These are phyloP conservation scores for Sarcophaga rosellei DNA, from an alignment of 2,888 invertebrate genomes.

Conservation along the genomic window DNA sequence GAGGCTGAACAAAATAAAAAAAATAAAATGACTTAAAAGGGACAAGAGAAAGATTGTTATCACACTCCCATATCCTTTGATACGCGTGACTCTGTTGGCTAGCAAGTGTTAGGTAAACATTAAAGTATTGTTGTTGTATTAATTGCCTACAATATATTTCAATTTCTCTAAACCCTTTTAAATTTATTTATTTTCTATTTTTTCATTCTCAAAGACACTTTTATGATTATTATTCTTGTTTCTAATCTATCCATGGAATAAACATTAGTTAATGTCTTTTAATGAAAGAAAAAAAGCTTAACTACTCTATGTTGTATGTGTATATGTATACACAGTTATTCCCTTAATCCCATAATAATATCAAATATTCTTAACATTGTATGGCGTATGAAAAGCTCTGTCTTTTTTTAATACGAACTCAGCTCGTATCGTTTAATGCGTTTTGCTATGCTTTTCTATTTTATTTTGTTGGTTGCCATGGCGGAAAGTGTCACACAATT, in stretches of 20 bases:
- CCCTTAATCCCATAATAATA: conserved; percentile 63
- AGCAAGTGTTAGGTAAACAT: too few relatives aligned
- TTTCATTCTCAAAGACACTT: neutral
- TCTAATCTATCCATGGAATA: conserved; percentile 36
- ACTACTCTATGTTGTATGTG: conserved; percentile 26
- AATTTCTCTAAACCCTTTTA: neutral
- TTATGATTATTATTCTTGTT: conserved; percentile 5
- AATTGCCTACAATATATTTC: neutral
- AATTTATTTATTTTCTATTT: neutral
- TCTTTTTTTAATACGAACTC: neutral
- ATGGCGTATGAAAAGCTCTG: neutral
- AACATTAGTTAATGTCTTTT: conserved; percentile 55
- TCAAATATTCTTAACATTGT: conserved; percentile 7
- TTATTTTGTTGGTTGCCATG: neutral
- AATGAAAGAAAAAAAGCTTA: conserved; percentile 44
- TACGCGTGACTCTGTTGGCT: too few relatives aligned
- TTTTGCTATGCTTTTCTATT: neutral
- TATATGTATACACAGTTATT: neutral
- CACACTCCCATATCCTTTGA: too few relatives aligned
- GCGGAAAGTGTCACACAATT: conserved; percentile 1
- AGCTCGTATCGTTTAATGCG: neutral
- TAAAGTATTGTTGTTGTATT: neutral
- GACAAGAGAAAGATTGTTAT: too few relatives aligned
- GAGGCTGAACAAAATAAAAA: neutral
- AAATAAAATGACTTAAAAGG: neutral